Conservation (phyloP, 1,140 invertebrate species). For the Gonioctena quinquepunctata region DNA sequence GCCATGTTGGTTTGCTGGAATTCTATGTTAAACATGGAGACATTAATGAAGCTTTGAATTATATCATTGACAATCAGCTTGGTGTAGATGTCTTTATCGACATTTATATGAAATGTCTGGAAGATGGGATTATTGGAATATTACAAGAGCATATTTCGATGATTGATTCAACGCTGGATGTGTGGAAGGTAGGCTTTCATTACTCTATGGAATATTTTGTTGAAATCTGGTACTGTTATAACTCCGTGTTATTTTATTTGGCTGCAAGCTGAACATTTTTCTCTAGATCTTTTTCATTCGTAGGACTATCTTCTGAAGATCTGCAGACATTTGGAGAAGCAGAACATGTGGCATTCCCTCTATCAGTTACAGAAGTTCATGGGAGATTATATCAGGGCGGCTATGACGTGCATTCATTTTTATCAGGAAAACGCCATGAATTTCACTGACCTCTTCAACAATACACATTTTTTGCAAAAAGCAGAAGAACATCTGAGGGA, state of each 20-base stretch:
- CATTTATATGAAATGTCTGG: conserved; percentile 70
- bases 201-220: no score
- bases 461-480: conserved; percentile 61
- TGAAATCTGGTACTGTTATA: no score
- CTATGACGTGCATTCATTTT: conserved; percentile 74
- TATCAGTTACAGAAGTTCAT: conserved; percentile 72
- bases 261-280: no score
- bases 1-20: conserved; percentile 66
- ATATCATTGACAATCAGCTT: conserved; percentile 67
- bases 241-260: no score
- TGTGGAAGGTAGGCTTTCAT: conserved; percentile 75
- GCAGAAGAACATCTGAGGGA: conserved; percentile 68
- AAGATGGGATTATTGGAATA: conserved; percentile 63
- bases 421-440: conserved; percentile 63
- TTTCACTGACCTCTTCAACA: conserved; percentile 62
- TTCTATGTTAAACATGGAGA: conserved; percentile 71
- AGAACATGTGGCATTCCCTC: conserved; percentile 65
- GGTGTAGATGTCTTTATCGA: conserved; percentile 72
- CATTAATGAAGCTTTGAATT: conserved; percentile 63
- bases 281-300: no score
- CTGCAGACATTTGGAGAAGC: conserved; percentile 68
- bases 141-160: conserved; percentile 65
- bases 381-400: conserved; percentile 70
- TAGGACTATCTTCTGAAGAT: conserved; percentile 67
- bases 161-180: conserved; percentile 64